Conservation (phyloP, 2,888 invertebrate genomes). For the Cynaeus angustus region DNA sequence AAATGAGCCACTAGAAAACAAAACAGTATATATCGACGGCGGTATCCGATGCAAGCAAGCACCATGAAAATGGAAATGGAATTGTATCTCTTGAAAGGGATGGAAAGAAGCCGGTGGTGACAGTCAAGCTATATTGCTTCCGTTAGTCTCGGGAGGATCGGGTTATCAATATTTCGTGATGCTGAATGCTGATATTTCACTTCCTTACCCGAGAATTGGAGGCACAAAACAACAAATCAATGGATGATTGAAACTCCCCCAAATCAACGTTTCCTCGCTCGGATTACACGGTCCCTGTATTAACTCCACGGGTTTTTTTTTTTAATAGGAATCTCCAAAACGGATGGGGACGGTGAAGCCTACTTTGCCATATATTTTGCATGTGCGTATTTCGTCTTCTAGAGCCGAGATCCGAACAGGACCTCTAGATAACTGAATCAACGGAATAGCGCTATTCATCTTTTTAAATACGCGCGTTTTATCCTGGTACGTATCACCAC, state of each 20-base stretch:
- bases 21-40: constrained; percentile 44
- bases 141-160: constrained; percentile 62
- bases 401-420: constrained; percentile 68
- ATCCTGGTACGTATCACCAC: constrained; percentile 56
- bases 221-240: constrained; percentile 58
- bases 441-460: constrained; percentile 79
- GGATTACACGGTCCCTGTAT: constrained; percentile 5
- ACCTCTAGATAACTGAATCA: constrained; percentile 79
- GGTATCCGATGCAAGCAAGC: constrained; percentile 46
- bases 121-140: constrained; percentile 63
- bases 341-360: constrained; percentile 45
- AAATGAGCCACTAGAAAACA: constrained; percentile 45
- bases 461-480: constrained; percentile 74
- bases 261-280: constrained; percentile 31
- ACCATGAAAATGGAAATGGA: constrained; percentile 52
- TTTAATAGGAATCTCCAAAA: constrained; percentile 49
- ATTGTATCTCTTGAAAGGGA: constrained; percentile 49
- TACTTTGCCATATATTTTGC: constrained; percentile 55
- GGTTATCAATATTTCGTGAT: constrained; percentile 64
- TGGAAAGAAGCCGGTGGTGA: constrained; percentile 55
- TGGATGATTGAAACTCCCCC: constrained; percentile 50
- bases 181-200: constrained; percentile 61
- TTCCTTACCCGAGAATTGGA: constrained; percentile 58
- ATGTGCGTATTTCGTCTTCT: constrained; percentile 55
- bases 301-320: constrained; percentile 22